Percentiles rank a stretch among this genome's conserved stretches.
These are phyloP conservation scores for Artemia sinica DNA, from an alignment of 2,888 invertebrate genomes.

Conservation along the genomic window DNA sequence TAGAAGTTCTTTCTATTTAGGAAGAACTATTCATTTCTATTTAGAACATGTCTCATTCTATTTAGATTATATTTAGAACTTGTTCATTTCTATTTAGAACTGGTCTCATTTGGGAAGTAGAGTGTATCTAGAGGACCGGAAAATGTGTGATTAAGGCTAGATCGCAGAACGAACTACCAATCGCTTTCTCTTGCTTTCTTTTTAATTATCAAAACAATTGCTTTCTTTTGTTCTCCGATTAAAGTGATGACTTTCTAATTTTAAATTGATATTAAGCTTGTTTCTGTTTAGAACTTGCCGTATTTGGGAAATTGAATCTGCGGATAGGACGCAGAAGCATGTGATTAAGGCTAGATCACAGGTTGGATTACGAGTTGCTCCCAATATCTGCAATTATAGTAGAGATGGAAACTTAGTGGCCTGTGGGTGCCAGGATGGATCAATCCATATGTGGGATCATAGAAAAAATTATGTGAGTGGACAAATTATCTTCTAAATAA, in stretches of 20 bases:
- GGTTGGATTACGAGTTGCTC: constrained; percentile 67
- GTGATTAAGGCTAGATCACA: constrained; percentile 72
- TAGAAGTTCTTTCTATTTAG: too few relatives aligned
- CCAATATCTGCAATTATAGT: constrained; percentile 64
- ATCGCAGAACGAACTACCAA: constrained; percentile 65
- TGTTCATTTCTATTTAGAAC: constrained; percentile 42
- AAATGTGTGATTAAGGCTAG: constrained; percentile 67
- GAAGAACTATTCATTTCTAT: too few relatives aligned
- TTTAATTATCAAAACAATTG: background rate
- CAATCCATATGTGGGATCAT: constrained; percentile 92
- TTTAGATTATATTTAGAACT: too few relatives aligned
- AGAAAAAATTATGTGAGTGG: constrained; percentile 55
- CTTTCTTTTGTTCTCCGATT: background rate
- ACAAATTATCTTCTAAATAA: background rate
- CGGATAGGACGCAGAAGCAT: constrained; percentile 50
- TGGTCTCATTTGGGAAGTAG: constrained; percentile 72
- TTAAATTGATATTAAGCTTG: background rate
- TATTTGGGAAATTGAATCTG: constrained; percentile 68
- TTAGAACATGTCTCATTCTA: too few relatives aligned
- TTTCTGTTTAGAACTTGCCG: constrained; percentile 47
- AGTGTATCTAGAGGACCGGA: constrained; percentile 53
- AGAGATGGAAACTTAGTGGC: constrained; percentile 71
- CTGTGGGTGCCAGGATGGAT: constrained; percentile 84
- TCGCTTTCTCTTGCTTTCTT: too few relatives aligned
- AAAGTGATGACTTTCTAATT: background rate